Percentiles rank a stretch among this genome's conserved stretches.
Conservation (phyloP, 2,888 invertebrate species). For the Zygogramma bicolorata region DNA sequence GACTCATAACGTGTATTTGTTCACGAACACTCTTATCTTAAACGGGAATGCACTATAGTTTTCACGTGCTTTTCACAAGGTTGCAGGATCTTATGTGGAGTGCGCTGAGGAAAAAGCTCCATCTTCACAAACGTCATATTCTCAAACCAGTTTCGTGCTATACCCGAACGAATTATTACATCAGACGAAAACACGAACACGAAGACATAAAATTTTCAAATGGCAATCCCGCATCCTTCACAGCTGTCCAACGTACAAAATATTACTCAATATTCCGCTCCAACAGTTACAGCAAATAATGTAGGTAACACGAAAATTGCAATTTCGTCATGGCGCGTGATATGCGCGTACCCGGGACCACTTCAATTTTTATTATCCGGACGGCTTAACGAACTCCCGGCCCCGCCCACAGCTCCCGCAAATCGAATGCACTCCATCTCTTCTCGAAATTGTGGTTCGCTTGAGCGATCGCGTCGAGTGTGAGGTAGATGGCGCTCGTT, state of each 20-base stretch:
- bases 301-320: not conserved
- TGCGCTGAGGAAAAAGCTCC: no score
- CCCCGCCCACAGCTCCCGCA: not conserved
- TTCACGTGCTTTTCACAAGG: no score
- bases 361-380: not conserved
- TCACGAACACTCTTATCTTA: no score
- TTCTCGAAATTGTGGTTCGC: not conserved
- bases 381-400: not conserved
- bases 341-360: not conserved
- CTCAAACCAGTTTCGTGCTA: no score
- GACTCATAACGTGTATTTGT: no score
- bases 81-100: no score
- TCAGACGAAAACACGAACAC: not conserved
- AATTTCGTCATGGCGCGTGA: not conserved
- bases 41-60: no score
- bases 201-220: not conserved
- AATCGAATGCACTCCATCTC: slow-evolving; percentile 8
- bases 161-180: not conserved
- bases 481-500: not conserved
- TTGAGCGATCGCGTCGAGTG: not conserved
- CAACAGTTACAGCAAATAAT: not conserved
- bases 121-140: no score
- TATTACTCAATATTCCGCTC: not conserved
- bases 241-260: not conserved
- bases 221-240: not conserved